Evolutionary conservation across 2,888 invertebrate species (phyloP), one percentile per base, ranked within the genome.

Genomic region (Dysmachus trigonus): DNA sequence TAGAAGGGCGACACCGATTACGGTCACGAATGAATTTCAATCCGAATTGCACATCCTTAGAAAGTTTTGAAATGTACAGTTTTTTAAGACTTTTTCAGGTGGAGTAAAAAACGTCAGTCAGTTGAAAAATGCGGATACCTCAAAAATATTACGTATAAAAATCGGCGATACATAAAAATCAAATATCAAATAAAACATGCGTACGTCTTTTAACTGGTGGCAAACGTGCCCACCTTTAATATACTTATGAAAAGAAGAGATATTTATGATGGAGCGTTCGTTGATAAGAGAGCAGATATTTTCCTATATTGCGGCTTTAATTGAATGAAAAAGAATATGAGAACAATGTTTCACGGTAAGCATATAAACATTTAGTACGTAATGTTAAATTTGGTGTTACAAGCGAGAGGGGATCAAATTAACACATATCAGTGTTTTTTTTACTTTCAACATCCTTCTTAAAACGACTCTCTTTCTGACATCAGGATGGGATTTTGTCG

Each of bases 1-100:
- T 62, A 27, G 62, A 62, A 62, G 62, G 62, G 62, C 62, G 62
- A 3, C 0, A 22, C 22, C 62, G 10, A 62, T 62, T n/a, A 4
- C 4, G 47, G 47, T 7, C 62, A 62, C 22, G 62, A 62, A 62
- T 62, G 27, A 8, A 27, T 62, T 62, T 62, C 22, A 18, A 62
- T 22, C 27, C 62, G 62, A 62, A 62, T 62, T 62, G 62, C 10
- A 51, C 35, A 15, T 27, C 30, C 31, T 27, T 79, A 79, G n/a
- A 47, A 38, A 41, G 18, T 30, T 79, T 27, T 47, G 79, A 79
- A 47, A 18, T 79, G 15, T 38, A 77, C 35, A 38, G 38, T 79
- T 79, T 79, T 79, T 79, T 79, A 22, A 79, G 51, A 79, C 27
- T 79, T 47, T 79, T 79, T 79, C 79, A 79, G 79, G 79, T 79